A percentile compares a stretch with the other conserved stretches of the same genome.
Conservation (phyloP, 2,888 invertebrate species). For the Tipula vernalis region DNA sequence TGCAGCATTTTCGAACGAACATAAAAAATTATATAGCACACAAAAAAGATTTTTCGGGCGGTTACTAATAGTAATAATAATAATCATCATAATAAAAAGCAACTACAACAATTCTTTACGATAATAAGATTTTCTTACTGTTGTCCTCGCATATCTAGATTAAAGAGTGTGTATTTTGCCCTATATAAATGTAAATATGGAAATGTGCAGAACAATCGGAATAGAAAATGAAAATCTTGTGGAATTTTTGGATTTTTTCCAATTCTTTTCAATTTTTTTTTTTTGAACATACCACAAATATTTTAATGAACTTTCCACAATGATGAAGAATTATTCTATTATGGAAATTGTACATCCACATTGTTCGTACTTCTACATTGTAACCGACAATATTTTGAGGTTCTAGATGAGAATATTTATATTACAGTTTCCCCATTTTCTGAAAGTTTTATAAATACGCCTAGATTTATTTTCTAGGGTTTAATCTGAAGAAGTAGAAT, state of each 20-base stretch:
- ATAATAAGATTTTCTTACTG: neutral
- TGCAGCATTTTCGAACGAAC: neutral
- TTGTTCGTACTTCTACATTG: no score
- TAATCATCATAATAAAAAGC: neutral
- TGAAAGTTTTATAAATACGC: no score
- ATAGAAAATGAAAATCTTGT: neutral
- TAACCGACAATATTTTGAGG: no score
- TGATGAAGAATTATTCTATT: neutral
- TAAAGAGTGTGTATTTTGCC: neutral
- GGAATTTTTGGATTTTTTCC: neutral
- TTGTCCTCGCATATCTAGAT: neutral
- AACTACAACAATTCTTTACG: neutral
- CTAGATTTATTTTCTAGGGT: no score
- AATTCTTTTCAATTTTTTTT: neutral
- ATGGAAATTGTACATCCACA: no score
- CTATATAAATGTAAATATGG: neutral
- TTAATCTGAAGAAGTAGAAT: no score
- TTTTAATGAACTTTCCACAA: neutral
- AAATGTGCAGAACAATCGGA: neutral
- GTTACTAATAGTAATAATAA: neutral
- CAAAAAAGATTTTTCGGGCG: neutral
- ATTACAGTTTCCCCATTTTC: no score
- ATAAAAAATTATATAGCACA: neutral
- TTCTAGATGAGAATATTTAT: no score
- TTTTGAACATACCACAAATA: neutral